These are phyloP conservation scores for Zele albiditarsus DNA, from an alignment of 2,888 invertebrate genomes.

Conservation along the genomic window DNA sequence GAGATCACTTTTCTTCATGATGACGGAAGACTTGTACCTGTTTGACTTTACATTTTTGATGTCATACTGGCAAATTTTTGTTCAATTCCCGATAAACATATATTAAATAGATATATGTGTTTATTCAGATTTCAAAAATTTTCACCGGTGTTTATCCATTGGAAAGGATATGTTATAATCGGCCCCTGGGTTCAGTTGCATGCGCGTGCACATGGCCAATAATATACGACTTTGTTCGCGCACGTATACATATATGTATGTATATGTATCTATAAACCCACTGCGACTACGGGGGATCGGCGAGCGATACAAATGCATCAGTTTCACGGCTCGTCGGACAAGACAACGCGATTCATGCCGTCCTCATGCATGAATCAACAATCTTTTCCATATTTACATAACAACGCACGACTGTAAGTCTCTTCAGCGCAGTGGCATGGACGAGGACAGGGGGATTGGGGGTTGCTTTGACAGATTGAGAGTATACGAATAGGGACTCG, in stretches of 20 bases:
- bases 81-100: neutral
- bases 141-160: neutral
- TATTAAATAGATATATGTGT: neutral
- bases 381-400: constrained; percentile 71
- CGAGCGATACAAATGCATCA: constrained; percentile 69
- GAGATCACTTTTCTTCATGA: too few species aligned
- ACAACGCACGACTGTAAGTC: constrained; percentile 60
- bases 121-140: neutral
- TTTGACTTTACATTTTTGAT: neutral
- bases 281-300: constrained; percentile 51
- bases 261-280: constrained; percentile 26
- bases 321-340: constrained; percentile 71
- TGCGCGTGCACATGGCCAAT: constrained; percentile 35
- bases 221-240: constrained; percentile 31
- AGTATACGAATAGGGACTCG: constrained; percentile 53
- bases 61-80: neutral
- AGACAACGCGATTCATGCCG: constrained; percentile 68
- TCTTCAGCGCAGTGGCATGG: constrained; percentile 13
- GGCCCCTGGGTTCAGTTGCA: constrained; percentile 9
- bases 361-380: constrained; percentile 70
- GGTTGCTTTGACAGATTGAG: constrained; percentile 68
- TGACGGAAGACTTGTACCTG: neutral
- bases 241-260: constrained; percentile 24
- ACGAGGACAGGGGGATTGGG: constrained; percentile 32
- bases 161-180: constrained; percentile 6